Conservation (phyloP, 23 tunicate species). For the Styela clava region DNA sequence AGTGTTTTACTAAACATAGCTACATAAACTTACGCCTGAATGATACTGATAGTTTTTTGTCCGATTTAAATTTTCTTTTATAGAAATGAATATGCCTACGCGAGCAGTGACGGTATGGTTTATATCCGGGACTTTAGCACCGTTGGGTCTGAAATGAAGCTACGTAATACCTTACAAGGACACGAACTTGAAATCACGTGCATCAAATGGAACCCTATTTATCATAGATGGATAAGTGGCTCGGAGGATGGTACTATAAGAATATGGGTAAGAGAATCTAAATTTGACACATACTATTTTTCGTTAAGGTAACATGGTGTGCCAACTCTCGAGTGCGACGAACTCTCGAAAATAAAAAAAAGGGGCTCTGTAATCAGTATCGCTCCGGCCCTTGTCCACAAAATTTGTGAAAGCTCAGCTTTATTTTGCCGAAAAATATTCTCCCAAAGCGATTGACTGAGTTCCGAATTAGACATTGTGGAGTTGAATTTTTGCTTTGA, state of each 20-base stretch:
- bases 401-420: no score
- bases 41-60: no score
- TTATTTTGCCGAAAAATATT: no score
- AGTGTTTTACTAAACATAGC: no score
- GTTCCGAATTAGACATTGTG: no score
- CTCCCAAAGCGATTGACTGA: no score
- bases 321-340: background rate
- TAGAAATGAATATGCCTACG: slow-evolving; percentile 87
- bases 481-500: no score
- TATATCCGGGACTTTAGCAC: slow-evolving; percentile 81
- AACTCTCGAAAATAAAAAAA: no score
- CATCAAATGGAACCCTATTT: slow-evolving; percentile 65
- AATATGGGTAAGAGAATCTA: slow-evolving; percentile 72
- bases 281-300: background rate
- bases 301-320: background rate
- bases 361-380: no score
- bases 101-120: slow-evolving; percentile 88
- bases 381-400: no score
- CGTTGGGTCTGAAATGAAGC: slow-evolving; percentile 65
- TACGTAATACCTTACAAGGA: slow-evolving; percentile 85
- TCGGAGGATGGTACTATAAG: slow-evolving; percentile 87
- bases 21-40: no score
- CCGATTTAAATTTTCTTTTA: no score
- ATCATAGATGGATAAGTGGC: slow-evolving; percentile 82
- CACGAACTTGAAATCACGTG: slow-evolving; percentile 85